Conservation (phyloP, 2,797 vertebrate species). For the Hydrophis major region DNA sequence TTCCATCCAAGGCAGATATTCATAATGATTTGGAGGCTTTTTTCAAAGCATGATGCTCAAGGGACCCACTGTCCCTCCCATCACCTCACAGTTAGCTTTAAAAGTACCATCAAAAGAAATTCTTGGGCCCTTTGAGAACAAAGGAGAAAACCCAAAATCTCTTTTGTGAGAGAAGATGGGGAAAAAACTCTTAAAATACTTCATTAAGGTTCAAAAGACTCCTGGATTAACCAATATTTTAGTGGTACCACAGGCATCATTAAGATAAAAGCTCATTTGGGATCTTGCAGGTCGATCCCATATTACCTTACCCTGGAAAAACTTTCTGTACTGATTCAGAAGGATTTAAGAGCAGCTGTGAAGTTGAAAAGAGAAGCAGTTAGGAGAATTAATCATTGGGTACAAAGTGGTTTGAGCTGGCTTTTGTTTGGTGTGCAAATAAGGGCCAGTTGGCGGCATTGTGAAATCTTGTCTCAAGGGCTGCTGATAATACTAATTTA, state of each 20-base stretch:
- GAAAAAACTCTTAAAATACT: neutral
- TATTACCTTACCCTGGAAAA: neutral
- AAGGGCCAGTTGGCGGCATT: neutral
- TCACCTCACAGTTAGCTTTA: too few species aligned
- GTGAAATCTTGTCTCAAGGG: conserved; percentile 21
- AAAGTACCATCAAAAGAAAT: too few species aligned
- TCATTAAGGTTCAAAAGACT: neutral
- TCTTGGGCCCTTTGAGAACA: too few species aligned
- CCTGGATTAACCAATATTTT: neutral
- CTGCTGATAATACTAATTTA: conserved; percentile 39
- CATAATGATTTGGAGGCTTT: too few species aligned
- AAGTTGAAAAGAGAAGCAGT: conserved; percentile 2
- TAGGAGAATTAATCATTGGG: neutral
- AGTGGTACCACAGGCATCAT: neutral
- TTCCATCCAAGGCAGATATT: too few species aligned
- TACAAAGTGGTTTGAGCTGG: rapidly evolving
- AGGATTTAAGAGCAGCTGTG: neutral
- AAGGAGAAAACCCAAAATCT: too few species aligned
- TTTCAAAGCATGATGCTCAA: too few species aligned
- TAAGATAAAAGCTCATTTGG: neutral
- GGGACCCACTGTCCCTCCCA: too few species aligned
- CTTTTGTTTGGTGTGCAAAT: conserved; percentile 30
- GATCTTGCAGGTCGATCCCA: neutral
- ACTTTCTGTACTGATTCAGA: neutral
- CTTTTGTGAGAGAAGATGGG: neutral